phyloP scores from a whole-genome alignment of 2,888 invertebrate genomes.

The Azorinus chamasolen region DNA sequence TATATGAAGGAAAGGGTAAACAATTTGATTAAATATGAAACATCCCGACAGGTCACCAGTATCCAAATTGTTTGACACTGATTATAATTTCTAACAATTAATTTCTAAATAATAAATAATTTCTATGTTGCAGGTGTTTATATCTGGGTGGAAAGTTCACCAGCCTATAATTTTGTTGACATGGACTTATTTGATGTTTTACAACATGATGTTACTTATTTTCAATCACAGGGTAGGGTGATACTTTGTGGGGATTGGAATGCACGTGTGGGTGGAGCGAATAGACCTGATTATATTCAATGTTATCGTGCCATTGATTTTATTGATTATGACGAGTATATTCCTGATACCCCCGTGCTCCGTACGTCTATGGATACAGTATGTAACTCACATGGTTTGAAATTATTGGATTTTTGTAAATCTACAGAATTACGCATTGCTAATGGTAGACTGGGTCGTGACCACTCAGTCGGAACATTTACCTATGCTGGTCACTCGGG shows the following conservation, averaged over 20 bases:
- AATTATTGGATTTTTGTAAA: conserved; percentile 11
- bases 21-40: too few species aligned
- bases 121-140: conserved; percentile 20
- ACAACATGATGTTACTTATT: conserved; percentile 32
- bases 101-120: too few species aligned
- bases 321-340: conserved; percentile 6
- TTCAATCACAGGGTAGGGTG: conserved; percentile 16
- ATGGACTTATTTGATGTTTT: conserved; percentile 29
- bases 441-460: conserved; percentile 5
- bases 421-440: conserved; percentile 2
- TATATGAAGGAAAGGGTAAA: too few species aligned
- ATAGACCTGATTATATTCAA: conserved; percentile 10
- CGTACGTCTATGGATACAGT: neutral
- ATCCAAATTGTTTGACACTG: too few species aligned
- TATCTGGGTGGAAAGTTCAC: conserved; percentile 33
- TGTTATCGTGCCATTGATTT: neutral
- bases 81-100: too few species aligned
- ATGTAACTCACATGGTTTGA: neutral
- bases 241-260: conserved; percentile 40
- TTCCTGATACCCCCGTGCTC: conserved; percentile 1
- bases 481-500: neutral
- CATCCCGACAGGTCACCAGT: too few species aligned
- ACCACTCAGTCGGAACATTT: neutral
- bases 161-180: conserved; percentile 23
- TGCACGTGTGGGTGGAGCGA: conserved; percentile 30